Conservation (phyloP, 35 echinoderm and acorn worm species). For the Anneissia japonica region DNA sequence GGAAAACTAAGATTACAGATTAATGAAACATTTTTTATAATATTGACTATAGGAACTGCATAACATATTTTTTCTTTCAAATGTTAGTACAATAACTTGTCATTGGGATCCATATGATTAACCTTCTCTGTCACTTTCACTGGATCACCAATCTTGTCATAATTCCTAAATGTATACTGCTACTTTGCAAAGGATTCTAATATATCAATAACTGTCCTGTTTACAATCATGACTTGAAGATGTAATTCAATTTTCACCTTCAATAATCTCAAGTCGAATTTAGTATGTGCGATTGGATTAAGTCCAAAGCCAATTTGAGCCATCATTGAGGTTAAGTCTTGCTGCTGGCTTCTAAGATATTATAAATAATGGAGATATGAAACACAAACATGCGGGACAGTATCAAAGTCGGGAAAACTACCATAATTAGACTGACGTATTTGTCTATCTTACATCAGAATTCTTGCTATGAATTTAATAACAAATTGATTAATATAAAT, state of each 20-base stretch:
- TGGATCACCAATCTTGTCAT: background rate
- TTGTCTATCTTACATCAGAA: background rate
- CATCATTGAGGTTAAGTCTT: background rate
- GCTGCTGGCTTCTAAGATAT: background rate
- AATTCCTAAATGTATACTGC: background rate
- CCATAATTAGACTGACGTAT: background rate
- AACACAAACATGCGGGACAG: background rate
- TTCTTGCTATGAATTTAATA: no score
- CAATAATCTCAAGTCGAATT: background rate
- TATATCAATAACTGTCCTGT: background rate
- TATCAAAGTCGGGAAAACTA: background rate
- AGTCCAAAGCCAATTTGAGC: background rate
- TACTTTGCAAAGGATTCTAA: background rate
- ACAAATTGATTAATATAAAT: no score
- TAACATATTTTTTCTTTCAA: no score
- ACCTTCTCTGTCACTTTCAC: background rate
- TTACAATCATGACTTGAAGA: background rate
- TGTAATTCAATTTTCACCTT: background rate
- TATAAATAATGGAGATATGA: background rate
- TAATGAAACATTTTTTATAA: background rate
- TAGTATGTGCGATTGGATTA: background rate
- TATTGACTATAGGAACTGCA: background rate
- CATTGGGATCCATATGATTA: no score
- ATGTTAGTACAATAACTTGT: no score
- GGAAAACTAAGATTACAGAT: no score